Evolutionary conservation across 2,113 vertebrate species (phyloP).

Genomic region (Willisornis vidua): DNA sequence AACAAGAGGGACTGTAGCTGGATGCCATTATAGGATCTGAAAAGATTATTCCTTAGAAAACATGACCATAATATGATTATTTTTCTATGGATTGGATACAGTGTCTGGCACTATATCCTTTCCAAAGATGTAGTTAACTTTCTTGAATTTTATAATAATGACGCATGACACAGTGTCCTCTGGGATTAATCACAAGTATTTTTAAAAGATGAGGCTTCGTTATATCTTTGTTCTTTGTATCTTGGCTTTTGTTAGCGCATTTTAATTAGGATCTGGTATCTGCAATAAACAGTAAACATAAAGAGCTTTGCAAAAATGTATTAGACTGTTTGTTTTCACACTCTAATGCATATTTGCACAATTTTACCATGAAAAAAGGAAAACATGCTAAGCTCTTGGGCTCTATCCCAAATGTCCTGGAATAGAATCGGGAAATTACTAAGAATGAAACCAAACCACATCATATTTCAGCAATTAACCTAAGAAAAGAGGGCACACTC

Average conservation of each 20-base stretch:
- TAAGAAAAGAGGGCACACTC: slow-evolving; percentile 78
- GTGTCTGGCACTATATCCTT: slow-evolving; percentile 15
- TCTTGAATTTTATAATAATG: slow-evolving; percentile 68
- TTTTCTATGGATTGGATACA: slow-evolving; percentile 42
- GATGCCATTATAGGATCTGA: slow-evolving; percentile 51
- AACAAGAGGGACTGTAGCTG: not conserved
- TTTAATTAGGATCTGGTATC: slow-evolving; percentile 90
- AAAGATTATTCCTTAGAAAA: slow-evolving; percentile 59
- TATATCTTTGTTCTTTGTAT: slow-evolving; percentile 87
- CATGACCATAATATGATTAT: slow-evolving; percentile 25
- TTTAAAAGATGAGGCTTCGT: slow-evolving; percentile 79
- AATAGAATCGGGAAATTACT: slow-evolving; percentile 85
- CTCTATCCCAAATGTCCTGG: slow-evolving; percentile 87
- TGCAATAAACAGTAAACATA: slow-evolving; percentile 90
- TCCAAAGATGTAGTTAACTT: slow-evolving; percentile 53
- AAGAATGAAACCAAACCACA: slow-evolving; percentile 83
- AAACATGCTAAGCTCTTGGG: slow-evolving; percentile 90
- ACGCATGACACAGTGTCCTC: slow-evolving; percentile 58
- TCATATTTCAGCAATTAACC: slow-evolving; percentile 85
- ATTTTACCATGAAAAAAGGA: slow-evolving; percentile 89
- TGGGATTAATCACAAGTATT: slow-evolving; percentile 83
- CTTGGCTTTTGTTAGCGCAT: slow-evolving; percentile 88
- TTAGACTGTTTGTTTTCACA: slow-evolving; percentile 90
- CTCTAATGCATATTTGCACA: slow-evolving; percentile 90
- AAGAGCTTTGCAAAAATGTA: slow-evolving; percentile 90